Conservation (phyloP, 2,797 vertebrate genomes). For the Smutsia temminckii region DNA sequence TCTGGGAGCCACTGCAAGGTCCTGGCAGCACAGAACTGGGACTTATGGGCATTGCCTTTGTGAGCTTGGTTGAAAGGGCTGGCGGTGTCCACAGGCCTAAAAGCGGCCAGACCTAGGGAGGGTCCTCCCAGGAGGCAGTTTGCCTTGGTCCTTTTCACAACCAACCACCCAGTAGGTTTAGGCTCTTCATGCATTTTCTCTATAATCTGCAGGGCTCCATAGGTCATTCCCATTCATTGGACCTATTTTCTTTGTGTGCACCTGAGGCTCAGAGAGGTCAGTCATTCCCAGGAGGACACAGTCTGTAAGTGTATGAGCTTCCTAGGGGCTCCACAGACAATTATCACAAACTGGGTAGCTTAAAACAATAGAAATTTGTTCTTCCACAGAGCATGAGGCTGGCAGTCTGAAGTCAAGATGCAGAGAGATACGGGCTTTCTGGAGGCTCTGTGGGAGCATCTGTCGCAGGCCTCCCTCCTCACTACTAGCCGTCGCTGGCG, state of each 20-base stretch:
- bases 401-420: neutral
- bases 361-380: neutral
- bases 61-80: neutral
- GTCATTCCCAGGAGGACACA: neutral
- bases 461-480: neutral
- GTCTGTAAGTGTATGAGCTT: neutral
- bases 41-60: neutral
- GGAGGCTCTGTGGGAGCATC: neutral
- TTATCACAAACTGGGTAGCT: neutral
- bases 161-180: accelerated
- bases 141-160: neutral
- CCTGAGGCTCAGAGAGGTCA: neutral
- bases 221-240: neutral
- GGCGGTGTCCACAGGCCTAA: neutral
- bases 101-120: neutral
- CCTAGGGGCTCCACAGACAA: neutral
- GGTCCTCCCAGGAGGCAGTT: neutral
- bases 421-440: neutral
- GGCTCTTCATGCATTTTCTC: neutral
- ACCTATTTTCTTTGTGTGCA: neutral
- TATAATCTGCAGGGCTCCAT: neutral
- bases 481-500: accelerated
- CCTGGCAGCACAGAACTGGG: neutral
- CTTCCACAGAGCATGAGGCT: no score
- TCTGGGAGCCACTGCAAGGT: neutral